These are phyloP conservation scores for Calosoma granatense DNA, from an alignment of 1,140 invertebrate genomes.

Conservation along the genomic window DNA sequence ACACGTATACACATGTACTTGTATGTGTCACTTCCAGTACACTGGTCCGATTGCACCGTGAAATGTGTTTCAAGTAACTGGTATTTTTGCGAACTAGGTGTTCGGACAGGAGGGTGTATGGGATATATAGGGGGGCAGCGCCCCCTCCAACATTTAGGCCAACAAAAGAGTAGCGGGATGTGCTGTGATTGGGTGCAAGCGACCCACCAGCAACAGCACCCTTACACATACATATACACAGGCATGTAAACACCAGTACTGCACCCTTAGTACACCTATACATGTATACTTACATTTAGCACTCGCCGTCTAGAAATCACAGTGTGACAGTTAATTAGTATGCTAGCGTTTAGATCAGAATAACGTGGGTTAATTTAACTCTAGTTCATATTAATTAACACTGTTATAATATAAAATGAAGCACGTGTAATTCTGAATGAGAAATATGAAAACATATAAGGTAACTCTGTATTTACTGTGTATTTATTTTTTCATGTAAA, in stretches of 20 bases:
- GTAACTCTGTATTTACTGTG: too few relatives aligned
- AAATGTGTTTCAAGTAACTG: background rate
- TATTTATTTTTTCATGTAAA: too few relatives aligned
- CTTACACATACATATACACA: background rate
- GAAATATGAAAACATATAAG: too few relatives aligned
- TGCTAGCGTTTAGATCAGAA: too few relatives aligned
- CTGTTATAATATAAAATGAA: too few relatives aligned
- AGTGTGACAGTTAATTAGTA: background rate
- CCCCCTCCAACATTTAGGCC: background rate
- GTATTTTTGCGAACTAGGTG: background rate
- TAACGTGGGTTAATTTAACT: too few relatives aligned
- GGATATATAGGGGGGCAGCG: background rate
- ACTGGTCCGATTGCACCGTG: background rate
- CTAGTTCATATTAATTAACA: too few relatives aligned
- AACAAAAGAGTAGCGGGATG: background rate
- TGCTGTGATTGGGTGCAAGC: background rate
- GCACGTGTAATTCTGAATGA: too few relatives aligned
- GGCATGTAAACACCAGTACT: background rate
- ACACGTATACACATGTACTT: too few relatives aligned
- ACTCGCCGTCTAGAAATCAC: background rate
- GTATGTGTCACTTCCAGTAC: background rate
- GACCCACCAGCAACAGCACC: background rate
- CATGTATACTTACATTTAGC: background rate
- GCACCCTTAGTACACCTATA: background rate
- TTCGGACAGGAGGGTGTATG: background rate